Base-by-base conservation (phyloP, 1,140 invertebrate species). In the Gryon sp. region DNA sequence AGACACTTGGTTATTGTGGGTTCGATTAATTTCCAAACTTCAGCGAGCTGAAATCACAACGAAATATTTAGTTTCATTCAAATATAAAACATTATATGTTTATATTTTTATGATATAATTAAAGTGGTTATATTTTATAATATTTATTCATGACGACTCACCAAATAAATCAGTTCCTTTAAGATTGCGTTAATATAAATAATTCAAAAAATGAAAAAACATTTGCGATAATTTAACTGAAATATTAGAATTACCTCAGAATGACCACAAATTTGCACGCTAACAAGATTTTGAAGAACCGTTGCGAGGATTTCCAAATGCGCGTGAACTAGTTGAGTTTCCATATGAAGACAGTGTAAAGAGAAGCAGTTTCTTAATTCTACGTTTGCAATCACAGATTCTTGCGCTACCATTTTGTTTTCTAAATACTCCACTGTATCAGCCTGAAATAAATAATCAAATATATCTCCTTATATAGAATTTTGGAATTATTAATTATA, bases 331-430 rank as follows among this genome's bases (percentile, higher is more conserved):
- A 94, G 82, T 72, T 93, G 93, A 0, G 93, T 93, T 83, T 94
- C 93, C 91, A 93, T 91, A 78, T 93, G 92, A 6, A 94, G 87
- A 82, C 93, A 94, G 76, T 94, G 92, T 4, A 94, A 84, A 24
- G 93, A 93, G 83, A 92, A 94, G 43, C 92, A 92, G 76, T 92
- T 92, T 45, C 93, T 88, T 50, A 93, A 89, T 80, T 94, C 93
- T 78, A 94, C 92, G 68, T 92, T 93, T 0, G 91, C 90, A 46
- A 94, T 93, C 11, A 93, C 90, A 66, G 91, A 91, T 82, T 94
- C 93, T 88, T 94, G 93, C 30, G 92, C 90, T 38, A 93, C 85
- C 90, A 93, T 93, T 80, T 91, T 91, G 65, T 92, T 90, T 82
- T 94, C 93, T 30, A 94, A 80, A 57, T 91, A 90, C 70, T 93